Evolutionary conservation across 1,140 invertebrate species (phyloP).

Genomic region (Trypoxylus dichotomus): DNA sequence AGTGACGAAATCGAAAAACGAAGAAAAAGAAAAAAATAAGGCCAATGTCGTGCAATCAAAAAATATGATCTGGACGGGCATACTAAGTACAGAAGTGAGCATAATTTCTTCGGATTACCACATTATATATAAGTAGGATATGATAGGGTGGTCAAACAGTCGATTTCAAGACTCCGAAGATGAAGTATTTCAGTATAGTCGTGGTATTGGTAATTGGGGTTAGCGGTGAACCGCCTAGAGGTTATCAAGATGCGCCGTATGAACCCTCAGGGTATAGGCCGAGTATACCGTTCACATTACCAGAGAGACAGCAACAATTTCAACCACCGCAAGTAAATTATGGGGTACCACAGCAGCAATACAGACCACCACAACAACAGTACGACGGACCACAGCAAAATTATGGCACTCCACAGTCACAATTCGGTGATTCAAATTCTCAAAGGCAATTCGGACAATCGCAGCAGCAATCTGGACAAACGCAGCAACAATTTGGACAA

Average conservation of each 20-base stretch:
- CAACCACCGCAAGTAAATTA: constrained; percentile 25
- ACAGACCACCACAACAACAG: constrained; percentile 32
- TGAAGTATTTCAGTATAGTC: background rate
- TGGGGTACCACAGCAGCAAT: constrained; percentile 31
- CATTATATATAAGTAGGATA: background rate
- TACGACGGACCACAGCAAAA: too few species aligned
- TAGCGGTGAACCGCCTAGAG: background rate
- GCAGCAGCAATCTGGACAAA: background rate
- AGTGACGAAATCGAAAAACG: background rate
- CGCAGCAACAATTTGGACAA: background rate
- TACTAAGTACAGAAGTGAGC: background rate
- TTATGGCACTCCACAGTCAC: constrained; percentile 33
- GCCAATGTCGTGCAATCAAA: constrained; percentile 1
- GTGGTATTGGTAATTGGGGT: background rate
- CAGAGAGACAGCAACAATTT: background rate
- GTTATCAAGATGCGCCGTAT: background rate
- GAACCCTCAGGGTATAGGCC: background rate
- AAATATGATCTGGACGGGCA: background rate
- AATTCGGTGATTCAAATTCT: background rate
- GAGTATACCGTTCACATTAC: background rate
- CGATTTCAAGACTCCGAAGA: background rate
- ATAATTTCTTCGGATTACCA: background rate
- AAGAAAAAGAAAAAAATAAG: background rate
- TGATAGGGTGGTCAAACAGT: background rate
- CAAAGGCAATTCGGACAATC: constrained; percentile 30